These are phyloP conservation scores for Onychostoma macrolepis DNA, from an alignment of 2,113 vertebrate species.

Conservation along the genomic window DNA sequence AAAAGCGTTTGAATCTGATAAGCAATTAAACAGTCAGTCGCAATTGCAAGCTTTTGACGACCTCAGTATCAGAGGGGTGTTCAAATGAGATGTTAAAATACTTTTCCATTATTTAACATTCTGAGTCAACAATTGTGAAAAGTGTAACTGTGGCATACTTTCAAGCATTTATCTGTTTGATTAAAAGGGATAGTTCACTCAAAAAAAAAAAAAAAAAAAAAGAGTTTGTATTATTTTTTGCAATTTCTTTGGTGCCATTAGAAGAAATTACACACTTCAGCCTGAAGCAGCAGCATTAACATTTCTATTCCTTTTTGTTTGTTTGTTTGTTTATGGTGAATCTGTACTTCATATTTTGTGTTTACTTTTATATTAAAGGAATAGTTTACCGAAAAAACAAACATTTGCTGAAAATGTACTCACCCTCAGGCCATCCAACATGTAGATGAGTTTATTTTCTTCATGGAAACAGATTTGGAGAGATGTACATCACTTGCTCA, in stretches of 20 bases:
- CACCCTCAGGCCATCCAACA: too few species aligned
- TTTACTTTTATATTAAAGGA: not conserved
- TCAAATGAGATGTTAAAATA: constrained; percentile 19
- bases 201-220: not conserved
- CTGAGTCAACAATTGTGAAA: not conserved
- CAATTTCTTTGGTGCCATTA: not conserved
- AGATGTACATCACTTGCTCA: too few species aligned
- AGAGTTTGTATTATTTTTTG: not conserved
- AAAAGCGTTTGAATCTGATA: not conserved
- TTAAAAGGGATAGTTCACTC: not conserved
- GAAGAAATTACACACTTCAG: not conserved
- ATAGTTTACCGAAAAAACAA: too few species aligned
- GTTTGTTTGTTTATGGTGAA: not conserved
- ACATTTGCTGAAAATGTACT: too few species aligned
- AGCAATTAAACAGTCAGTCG: not conserved
- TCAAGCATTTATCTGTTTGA: not conserved
- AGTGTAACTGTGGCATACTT: not conserved
- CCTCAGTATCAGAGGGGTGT: not conserved
- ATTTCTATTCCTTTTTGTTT: not conserved
- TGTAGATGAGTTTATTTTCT: too few species aligned
- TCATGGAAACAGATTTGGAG: too few species aligned
- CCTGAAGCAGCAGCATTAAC: not conserved
- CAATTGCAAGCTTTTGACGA: not conserved
- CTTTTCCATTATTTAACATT: not conserved
- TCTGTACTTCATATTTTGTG: not conserved